Base-by-base conservation (phyloP, 92 coral and sea anemone genomes). In the Parazoanthus swiftii region DNA sequence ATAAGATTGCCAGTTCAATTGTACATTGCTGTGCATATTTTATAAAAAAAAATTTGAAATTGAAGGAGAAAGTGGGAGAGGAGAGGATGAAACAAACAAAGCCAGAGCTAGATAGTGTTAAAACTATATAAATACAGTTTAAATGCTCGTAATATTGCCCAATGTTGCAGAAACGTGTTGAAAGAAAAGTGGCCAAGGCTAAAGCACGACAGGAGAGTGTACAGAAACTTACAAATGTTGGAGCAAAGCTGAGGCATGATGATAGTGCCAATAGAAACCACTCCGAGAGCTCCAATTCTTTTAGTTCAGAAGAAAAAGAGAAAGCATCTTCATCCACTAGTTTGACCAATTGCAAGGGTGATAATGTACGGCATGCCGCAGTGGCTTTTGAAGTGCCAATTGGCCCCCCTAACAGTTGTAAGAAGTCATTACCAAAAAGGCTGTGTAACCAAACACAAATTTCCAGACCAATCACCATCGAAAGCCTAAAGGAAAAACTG, bases 381-480 rank as follows among this genome's bases (percentile, higher is more conserved):
- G 87, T 84, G 75, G 87, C 87, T 51, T 84, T 84, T 84, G 87
- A 84, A 42, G 70, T 84, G 20, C 79, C 66, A 68, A 15, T 72
- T 84, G 87, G 48, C 11, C 79, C 79, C 26, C 67, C 79, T 26
- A 56, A 56, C 68, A 84, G 48, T 20, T 48, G 59, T n/a, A 84
- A 29, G 35, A 84, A 84, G 43, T 1, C 79, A 14, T 44, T 84
- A 36, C 87, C 87, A 29, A 84, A 33, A 70, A 46, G 87, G 78
- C 38, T 84, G 79, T 84, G 65, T 37, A 84, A 84, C 13, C 87
- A 48, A 71, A 20, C 75, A 71, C 65, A 75, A 13, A 71, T 14
- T 39, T 66, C 86, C 6, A 67, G 66, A 20, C 18, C 63, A 71
- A 23, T 84, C 25, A 84, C 77, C 87, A 84, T 84, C 7, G 87